Evolutionary conservation across 2,888 invertebrate species (phyloP).

Genomic region (Deilephila porcellus): DNA sequence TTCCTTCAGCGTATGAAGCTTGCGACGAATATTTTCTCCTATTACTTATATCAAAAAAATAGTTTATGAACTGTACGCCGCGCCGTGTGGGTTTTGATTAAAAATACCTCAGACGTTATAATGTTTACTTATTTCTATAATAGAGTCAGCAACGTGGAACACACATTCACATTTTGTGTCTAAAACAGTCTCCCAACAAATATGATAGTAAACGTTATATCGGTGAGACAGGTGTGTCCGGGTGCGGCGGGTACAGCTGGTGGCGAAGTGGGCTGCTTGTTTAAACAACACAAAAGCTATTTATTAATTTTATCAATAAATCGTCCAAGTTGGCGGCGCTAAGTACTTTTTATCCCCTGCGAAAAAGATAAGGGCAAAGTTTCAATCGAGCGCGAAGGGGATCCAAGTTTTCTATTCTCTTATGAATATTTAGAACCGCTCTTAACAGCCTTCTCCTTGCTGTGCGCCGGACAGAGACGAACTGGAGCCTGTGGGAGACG

Average conservation of each 20-base stretch:
- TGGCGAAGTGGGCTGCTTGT: neutral
- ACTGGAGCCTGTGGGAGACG: neutral
- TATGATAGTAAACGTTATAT: neutral
- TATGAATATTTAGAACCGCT: conserved; percentile 37
- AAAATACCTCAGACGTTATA: no score
- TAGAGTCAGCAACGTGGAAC: no score
- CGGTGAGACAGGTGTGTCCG: neutral
- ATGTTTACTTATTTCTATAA: no score
- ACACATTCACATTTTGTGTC: no score
- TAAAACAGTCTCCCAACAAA: neutral
- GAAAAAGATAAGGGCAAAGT: conserved; percentile 31
- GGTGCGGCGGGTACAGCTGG: neutral
- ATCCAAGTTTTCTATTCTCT: conserved; percentile 35
- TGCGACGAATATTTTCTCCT: no score
- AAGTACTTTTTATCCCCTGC: conserved; percentile 31
- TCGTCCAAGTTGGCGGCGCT: conserved; percentile 28
- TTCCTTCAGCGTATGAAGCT: no score
- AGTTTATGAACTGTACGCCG: no score
- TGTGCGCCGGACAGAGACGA: neutral
- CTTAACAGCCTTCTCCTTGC: conserved; percentile 18
- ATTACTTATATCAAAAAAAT: no score
- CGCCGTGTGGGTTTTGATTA: no score
- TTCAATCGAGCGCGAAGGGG: conserved; percentile 38
- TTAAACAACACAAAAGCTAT: conserved; percentile 26
- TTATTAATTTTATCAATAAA: conserved; percentile 33